Conservation (phyloP, 2,888 invertebrate species). For the Deladenus siricidicola region DNA sequence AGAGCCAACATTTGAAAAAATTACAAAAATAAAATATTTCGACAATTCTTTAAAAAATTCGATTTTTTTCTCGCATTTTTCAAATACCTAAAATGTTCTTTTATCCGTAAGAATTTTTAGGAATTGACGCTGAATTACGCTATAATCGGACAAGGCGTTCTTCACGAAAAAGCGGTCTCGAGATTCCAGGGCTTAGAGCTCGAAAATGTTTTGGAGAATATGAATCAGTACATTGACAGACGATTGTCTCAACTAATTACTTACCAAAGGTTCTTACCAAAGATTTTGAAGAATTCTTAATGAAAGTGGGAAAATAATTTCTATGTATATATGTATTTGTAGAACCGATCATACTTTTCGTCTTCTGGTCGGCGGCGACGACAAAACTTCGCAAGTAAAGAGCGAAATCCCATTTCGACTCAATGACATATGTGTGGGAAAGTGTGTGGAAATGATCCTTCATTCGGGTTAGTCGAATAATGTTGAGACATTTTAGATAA, state of each 20-base stretch:
- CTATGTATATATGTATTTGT: neutral
- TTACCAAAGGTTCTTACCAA: neutral
- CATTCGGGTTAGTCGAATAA: neutral
- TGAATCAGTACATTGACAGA: constrained; percentile 35
- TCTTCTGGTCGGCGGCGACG: neutral
- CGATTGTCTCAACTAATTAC: constrained; percentile 26
- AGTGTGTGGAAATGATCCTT: constrained; percentile 1
- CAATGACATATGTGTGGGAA: neutral
- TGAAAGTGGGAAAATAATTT: neutral
- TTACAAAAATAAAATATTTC: too few species aligned
- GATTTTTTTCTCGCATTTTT: too few species aligned
- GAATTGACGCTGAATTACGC: constrained; percentile 23
- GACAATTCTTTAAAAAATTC: too few species aligned
- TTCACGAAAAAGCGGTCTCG: constrained; percentile 38
- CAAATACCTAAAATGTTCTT: too few species aligned
- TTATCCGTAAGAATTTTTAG: too few species aligned
- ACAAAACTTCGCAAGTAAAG: neutral
- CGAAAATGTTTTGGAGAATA: constrained; percentile 33
- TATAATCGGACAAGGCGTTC: constrained; percentile 44
- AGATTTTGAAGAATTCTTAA: neutral
- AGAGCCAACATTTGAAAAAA: too few species aligned
- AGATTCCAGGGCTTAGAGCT: constrained; percentile 27
- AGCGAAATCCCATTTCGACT: too few species aligned
- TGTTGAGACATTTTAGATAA: neutral
- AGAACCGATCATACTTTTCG: constrained; percentile 1